These are phyloP conservation scores for Vidua chalybeata DNA, from an alignment of 2,113 vertebrate species.

Conservation along the genomic window DNA sequence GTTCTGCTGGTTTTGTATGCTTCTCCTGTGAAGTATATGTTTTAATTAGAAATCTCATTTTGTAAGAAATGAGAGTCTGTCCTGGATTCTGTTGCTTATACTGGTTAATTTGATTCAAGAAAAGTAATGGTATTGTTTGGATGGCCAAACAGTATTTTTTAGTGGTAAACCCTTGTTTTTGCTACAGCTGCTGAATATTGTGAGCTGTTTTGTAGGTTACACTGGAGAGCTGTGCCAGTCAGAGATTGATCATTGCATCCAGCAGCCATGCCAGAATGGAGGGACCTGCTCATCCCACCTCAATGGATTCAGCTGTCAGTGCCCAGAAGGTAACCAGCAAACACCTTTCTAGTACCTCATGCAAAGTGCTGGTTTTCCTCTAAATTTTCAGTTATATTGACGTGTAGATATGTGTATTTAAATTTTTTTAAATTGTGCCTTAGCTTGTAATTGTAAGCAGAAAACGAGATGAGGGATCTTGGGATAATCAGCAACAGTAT, in stretches of 20 bases:
- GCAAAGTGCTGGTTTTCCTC: neutral
- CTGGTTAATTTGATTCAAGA: neutral
- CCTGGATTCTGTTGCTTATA: neutral
- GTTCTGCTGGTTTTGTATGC: neutral
- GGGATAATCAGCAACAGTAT: neutral
- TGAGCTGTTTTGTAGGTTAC: slow-evolving; percentile 70
- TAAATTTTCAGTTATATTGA: neutral
- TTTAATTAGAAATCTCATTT: neutral
- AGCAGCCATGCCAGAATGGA: slow-evolving; percentile 89
- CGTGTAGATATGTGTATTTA: neutral
- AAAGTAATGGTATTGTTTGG: neutral
- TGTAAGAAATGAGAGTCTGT: neutral
- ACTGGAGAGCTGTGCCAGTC: slow-evolving; percentile 89
- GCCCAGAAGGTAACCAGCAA: slow-evolving; percentile 83
- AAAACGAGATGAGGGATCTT: neutral
- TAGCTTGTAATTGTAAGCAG: neutral
- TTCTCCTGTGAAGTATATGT: neutral
- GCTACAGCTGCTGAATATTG: neutral
- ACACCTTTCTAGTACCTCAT: neutral
- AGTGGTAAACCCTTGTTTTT: neutral
- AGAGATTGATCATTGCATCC: slow-evolving; percentile 87
- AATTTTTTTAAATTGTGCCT: neutral
- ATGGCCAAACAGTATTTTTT: neutral
- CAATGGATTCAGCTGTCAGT: slow-evolving; percentile 87
- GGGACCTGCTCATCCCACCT: slow-evolving; percentile 85